A percentile compares a stretch with the other conserved stretches of the same genome.
Conservation (phyloP, 2,888 invertebrate genomes). For the Imbricaverruca yamaguchii region DNA sequence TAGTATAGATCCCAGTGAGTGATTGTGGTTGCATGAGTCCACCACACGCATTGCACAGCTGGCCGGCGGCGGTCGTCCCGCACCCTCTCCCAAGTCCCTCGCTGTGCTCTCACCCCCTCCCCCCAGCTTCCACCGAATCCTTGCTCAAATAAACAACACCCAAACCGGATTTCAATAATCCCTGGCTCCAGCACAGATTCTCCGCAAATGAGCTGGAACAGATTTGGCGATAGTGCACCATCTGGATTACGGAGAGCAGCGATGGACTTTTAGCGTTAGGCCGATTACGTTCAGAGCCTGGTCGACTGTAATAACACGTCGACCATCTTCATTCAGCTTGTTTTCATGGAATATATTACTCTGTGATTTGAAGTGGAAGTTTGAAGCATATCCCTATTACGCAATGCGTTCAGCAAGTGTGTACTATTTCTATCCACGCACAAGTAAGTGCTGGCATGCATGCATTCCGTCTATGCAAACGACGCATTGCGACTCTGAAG, state of each 20-base stretch:
- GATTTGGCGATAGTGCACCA: conserved; percentile 2
- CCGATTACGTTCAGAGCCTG: not conserved
- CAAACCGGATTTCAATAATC: not conserved
- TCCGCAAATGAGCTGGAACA: not conserved
- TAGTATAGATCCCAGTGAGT: no score
- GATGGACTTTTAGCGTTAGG: not conserved
- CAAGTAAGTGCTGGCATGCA: no score
- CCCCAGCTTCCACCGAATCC: not conserved
- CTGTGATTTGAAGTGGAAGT: not conserved
- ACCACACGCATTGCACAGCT: no score
- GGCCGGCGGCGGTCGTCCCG: no score
- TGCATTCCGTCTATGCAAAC: no score
- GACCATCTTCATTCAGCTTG: not conserved
- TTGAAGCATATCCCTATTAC: not conserved
- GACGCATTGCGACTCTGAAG: no score
- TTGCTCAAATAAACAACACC: conserved; percentile 1
- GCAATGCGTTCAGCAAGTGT: no score
- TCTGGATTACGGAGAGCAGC: not conserved
- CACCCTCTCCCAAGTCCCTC: no score
- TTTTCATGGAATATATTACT: not conserved
- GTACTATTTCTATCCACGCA: no score
- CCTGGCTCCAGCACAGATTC: not conserved
- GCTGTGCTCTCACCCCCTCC: no score
- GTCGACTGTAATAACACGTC: not conserved
- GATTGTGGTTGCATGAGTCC: no score